Percentiles rank a stretch among this genome's conserved stretches.
Evolutionary conservation across 2,113 vertebrate species (phyloP).

Genomic region (Apeltes quadracus): DNA sequence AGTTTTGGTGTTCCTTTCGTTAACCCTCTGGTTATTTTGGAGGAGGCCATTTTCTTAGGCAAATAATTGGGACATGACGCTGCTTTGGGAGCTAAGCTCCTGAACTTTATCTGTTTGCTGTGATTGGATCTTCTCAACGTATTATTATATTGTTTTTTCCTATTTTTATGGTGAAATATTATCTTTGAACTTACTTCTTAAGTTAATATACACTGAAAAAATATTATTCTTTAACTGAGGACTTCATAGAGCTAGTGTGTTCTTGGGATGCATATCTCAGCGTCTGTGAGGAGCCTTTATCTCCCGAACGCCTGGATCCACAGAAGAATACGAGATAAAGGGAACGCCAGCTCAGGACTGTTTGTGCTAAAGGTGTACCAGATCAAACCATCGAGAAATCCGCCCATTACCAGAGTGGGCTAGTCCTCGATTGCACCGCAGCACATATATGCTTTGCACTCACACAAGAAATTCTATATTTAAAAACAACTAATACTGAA

Average conservation of each 20-base stretch:
- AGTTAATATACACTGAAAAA: background rate
- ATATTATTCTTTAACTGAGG: background rate
- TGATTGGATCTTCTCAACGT: background rate
- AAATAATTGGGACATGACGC: background rate
- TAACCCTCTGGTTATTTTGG: too few relatives aligned
- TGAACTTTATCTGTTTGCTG: background rate
- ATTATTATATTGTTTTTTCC: background rate
- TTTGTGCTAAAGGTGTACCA: background rate
- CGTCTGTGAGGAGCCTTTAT: background rate
- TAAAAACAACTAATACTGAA: background rate
- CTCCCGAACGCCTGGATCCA: background rate
- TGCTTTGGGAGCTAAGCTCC: background rate
- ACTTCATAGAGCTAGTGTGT: background rate
- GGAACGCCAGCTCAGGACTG: constrained; percentile 21
- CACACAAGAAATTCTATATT: background rate
- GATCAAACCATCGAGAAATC: background rate
- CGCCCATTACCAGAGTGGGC: background rate
- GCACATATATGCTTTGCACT: background rate
- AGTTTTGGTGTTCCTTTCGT: background rate
- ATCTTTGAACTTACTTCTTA: background rate
- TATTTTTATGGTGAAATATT: background rate
- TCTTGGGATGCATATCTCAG: background rate
- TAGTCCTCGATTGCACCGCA: background rate
- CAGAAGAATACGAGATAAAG: constrained; percentile 1
- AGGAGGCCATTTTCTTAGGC: background rate